These are phyloP conservation scores for Cryptotis parvus DNA, from an alignment of 2,113 vertebrate genomes.

Conservation along the genomic window DNA sequence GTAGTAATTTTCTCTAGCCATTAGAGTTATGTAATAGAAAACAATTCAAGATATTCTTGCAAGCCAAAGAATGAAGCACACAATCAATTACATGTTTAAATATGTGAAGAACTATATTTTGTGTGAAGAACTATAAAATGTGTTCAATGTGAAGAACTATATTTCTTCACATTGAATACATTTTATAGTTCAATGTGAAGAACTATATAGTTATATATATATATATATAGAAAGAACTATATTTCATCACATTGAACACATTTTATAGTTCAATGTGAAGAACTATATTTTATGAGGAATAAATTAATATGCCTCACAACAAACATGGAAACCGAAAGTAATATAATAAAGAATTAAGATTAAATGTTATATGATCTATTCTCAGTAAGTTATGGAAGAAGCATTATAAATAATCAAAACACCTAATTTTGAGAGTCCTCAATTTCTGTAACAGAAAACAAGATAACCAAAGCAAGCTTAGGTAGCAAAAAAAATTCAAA, in stretches of 20 bases:
- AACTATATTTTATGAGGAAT: constrained; percentile 7
- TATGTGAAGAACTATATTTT: no score
- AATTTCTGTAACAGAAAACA: not conserved
- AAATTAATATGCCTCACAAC: constrained; percentile 24
- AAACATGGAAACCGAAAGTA: not conserved
- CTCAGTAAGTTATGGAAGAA: not conserved
- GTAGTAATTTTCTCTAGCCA: constrained; percentile 41
- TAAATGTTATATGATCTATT: not conserved
- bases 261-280: not conserved
- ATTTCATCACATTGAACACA: no score
- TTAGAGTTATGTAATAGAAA: constrained; percentile 4
- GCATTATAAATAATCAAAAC: constrained; percentile 22
- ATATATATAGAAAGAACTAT: no score
- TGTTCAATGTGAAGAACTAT: no score
- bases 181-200: no score
- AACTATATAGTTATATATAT: no score
- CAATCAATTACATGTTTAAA: constrained; percentile 42
- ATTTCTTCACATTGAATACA: no score
- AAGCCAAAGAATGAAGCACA: not conserved
- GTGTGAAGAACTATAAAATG: no score
- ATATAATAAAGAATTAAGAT: not conserved
- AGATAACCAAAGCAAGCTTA: not conserved
- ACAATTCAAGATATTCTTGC: not conserved
- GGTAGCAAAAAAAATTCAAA: not conserved
- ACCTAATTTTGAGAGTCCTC: not conserved